These are phyloP conservation scores for Periophthalmodon schlosseri DNA, from an alignment of 2,113 vertebrate genomes.

Conservation along the genomic window DNA sequence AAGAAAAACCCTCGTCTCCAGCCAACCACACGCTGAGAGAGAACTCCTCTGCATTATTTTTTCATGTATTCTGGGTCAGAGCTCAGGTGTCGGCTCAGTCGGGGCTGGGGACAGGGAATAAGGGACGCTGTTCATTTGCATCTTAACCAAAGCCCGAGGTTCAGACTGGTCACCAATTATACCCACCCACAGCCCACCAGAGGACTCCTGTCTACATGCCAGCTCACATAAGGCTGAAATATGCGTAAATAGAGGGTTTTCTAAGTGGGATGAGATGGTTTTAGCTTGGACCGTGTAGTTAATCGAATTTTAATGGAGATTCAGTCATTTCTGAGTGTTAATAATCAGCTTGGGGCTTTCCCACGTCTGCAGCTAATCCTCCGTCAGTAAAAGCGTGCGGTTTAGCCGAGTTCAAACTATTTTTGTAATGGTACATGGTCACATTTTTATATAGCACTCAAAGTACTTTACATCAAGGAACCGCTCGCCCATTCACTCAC, in stretches of 20 bases:
- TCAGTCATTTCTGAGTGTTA: neutral
- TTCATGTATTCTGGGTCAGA: slow-evolving; percentile 1
- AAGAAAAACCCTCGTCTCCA: neutral
- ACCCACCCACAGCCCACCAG: slow-evolving; percentile 37
- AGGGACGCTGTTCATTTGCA: slow-evolving; percentile 15
- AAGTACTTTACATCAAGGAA: no score
- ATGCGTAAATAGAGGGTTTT: neutral
- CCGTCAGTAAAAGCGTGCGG: no score
- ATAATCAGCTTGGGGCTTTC: no score
- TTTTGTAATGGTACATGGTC: no score
- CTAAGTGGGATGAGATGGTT: neutral
- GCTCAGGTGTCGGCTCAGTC: slow-evolving; percentile 10
- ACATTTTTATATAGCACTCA: no score
- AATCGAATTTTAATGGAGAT: neutral
- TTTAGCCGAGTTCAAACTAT: no score
- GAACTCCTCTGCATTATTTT: neutral
- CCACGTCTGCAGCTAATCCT: no score
- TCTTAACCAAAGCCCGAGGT: neutral
- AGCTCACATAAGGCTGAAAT: slow-evolving; percentile 13
- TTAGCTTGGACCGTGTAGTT: neutral
- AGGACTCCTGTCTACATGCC: slow-evolving; percentile 39
- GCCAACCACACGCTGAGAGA: neutral
- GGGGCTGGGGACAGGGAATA: neutral
- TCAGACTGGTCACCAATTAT: slow-evolving; percentile 25
- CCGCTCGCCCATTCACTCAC: no score